Conservation (phyloP, 2,888 invertebrate genomes). For the Isotomurus palustris region DNA sequence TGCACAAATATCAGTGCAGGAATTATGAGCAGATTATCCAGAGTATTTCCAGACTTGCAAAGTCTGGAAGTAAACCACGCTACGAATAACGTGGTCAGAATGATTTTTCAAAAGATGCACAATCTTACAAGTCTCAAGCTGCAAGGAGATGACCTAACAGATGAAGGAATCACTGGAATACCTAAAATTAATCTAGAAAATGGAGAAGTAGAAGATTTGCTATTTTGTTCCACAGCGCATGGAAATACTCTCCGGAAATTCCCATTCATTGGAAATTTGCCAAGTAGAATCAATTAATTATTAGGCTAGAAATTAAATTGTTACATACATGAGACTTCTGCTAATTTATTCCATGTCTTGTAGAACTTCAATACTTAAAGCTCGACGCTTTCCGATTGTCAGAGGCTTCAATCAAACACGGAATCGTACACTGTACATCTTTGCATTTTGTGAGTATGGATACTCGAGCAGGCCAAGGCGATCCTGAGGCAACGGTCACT, state of each 20-base stretch:
- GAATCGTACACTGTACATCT: conserved; percentile 8
- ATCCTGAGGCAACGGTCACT: not conserved
- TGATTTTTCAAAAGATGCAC: conserved; percentile 8
- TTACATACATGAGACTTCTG: not conserved
- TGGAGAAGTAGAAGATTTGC: not conserved
- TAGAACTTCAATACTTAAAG: conserved; percentile 1
- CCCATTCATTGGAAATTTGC: conserved; percentile 6
- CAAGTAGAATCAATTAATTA: not conserved
- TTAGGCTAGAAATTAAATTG: not conserved
- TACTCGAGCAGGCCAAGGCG: not conserved
- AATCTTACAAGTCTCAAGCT: not conserved
- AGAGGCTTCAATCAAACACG: conserved; percentile 8
- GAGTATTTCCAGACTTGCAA: conserved; percentile 6
- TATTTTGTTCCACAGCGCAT: not conserved
- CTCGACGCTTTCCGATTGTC: conserved; percentile 8
- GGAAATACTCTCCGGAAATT: not conserved
- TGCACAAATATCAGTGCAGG: conserved; percentile 1
- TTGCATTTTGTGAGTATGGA: conserved; percentile 13
- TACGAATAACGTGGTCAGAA: conserved; percentile 3
- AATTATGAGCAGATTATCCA: not conserved
- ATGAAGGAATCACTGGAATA: conserved; percentile 10
- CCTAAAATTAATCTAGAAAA: not conserved
- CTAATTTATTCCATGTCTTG: not conserved
- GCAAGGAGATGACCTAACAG: conserved; percentile 11
- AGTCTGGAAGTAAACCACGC: conserved; percentile 4